Base-by-base conservation (phyloP, 2,888 invertebrate genomes). In the Coenonympha glycerion region DNA sequence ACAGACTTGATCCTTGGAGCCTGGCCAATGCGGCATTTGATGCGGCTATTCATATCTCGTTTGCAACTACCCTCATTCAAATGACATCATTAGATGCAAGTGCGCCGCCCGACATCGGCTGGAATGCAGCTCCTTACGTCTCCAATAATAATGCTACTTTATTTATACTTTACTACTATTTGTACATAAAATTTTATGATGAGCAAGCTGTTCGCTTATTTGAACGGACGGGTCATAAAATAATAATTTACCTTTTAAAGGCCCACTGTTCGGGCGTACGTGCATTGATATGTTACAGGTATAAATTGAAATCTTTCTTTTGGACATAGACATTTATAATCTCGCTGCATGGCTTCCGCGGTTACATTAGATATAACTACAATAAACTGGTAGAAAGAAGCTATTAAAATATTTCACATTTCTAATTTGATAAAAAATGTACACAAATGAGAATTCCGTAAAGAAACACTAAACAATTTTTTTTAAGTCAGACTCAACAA, bases 61-160 rank as follows among this genome's bases (percentile, higher is more conserved):
- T 76, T 72, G 67, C 65, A 66, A 68, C 64, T 66, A 69, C 62
- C 65, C 67, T 71, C 68, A 69, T 71, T 77, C 66, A 70, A 70
- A 72, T 69, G 69, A 67, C 71, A 73, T 73, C 69, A 72, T 78
- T 73, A 71, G 63, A 44, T 31, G 60, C 59, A 65, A 63, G 60
- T 61, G 58, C 58, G 58, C 55, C 49, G 50, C 50, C 60, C 65
- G 69, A 66, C 68, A 68, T 61, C 52, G 58, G 21, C 24, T 44
- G 55, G 51, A 55, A 58, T 57, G 56, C 41, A 55, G 45, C 47
- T 37, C 39, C 47, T 52, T 45, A 49, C 42, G 39, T 47, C 24
- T 56, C 53, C 52, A 56, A 56, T 60, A 57, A 60, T 57, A 59
- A 57, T 53, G 47, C 50, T 33, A 57, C 49, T 57, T 57, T 61